Evolutionary conservation across 2,113 vertebrate genomes (phyloP).

Genomic region (Lampris incognitus): DNA sequence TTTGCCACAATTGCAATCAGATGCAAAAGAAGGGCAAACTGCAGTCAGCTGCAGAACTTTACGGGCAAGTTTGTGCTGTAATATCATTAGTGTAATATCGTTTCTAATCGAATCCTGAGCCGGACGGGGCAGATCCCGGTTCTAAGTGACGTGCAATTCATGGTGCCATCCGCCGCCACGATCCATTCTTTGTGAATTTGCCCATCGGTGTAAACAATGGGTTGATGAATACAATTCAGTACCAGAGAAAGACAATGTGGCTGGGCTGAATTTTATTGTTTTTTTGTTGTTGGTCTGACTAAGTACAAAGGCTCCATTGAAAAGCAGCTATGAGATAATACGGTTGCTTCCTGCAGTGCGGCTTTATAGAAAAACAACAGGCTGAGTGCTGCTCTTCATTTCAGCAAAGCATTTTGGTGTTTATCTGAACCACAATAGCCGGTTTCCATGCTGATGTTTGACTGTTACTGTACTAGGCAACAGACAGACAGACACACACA

Average conservation of each 20-base stretch:
- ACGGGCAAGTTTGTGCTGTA: no score
- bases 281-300: background rate
- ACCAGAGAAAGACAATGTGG: conserved; percentile 12
- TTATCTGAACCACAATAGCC: conserved; percentile 47
- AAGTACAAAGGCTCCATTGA: background rate
- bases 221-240: conserved; percentile 1
- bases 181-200: no score
- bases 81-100: no score
- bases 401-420: conserved; percentile 38
- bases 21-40: no score
- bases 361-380: conserved; percentile 11
- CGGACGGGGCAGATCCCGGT: no score
- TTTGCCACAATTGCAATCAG: no score
- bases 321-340: conserved; percentile 8
- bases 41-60: no score
- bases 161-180: no score
- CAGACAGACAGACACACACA: conserved; percentile 15
- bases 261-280: conserved; percentile 13
- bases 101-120: no score
- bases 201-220: no score
- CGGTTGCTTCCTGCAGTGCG: conserved; percentile 38
- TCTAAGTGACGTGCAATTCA: no score
- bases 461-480: conserved; percentile 44
- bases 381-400: conserved; percentile 51
- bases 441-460: conserved; percentile 37